Evolutionary conservation across 2,113 vertebrate genomes (phyloP), one percentile per base, ranked within the genome.

Genomic region (Gavia stellata): DNA sequence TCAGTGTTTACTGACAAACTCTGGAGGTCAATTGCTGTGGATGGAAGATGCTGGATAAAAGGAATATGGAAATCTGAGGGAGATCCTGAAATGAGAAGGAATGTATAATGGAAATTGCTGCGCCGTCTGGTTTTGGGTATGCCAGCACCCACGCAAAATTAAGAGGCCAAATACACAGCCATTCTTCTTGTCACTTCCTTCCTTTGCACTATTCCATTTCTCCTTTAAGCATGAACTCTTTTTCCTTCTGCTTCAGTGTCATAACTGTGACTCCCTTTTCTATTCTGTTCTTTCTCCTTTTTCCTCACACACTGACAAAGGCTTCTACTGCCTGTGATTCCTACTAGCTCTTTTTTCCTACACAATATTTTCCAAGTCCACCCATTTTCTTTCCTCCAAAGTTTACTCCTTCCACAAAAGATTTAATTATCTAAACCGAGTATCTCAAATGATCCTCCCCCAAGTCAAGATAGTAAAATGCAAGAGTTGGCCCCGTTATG

Each of bases 381-480:
- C 3, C 2, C 4, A 15, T 90, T 93, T 86, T 50, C 29, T 38
- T 88, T 88, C 40, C 36, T 84, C 44, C 21, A 28, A 86, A 61
- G 9, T 65, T 92, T 81, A 92, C 79, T 79, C 31, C 28, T 86
- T 62, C 53, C 53, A 77, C 44, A 62, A 73, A 96, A 95, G 8
- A 85, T 80, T 93, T 90, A 93, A 79, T 94, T 93, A 85, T 47
- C 91, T 93, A 97, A 96, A 81, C 50, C 8, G 40, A 92, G 86
- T 89, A 94, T 96, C 73, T 97, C 86, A 97, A 96, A 97, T 91
- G 91, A 82, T 82, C 88, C 24, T 87, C 93, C 93, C 81, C 72
- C 52, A 96, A 96, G 91, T 93, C 74, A 81, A 94, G 81, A 68
- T 29, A 91, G 90, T 93, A 96, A 93, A 94, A 97, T 83, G 89